Evolutionary conservation across 2,888 invertebrate genomes (phyloP).

Genomic region (Cheilosia vernalis): DNA sequence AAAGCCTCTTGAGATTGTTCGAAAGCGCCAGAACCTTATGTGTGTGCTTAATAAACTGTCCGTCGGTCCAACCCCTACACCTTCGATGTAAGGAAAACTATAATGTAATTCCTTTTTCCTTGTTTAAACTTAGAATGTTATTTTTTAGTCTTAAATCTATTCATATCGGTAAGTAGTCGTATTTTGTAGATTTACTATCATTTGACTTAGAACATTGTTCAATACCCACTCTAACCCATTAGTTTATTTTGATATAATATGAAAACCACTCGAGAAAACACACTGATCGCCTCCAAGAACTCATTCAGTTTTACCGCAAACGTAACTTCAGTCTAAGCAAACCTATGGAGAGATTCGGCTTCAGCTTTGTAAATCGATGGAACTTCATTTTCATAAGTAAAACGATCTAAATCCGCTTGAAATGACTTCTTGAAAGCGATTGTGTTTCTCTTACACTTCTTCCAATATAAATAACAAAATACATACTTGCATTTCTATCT

Average conservation of each 20-base stretch:
- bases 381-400: neutral
- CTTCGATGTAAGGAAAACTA: neutral
- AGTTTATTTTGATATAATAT: constrained; percentile 16
- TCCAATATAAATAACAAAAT: constrained; percentile 17
- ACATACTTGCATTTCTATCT: constrained; percentile 19
- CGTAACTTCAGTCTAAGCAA: neutral
- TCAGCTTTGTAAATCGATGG: constrained; percentile 3
- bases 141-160: constrained; percentile 35
- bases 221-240: neutral
- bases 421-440: constrained; percentile 33
- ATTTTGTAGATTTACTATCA: constrained; percentile 15
- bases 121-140: constrained; percentile 17
- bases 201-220: neutral
- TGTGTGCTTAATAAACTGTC: too few species aligned
- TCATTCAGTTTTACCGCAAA: neutral
- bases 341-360: neutral
- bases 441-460: constrained; percentile 14
- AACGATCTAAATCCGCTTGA: neutral
- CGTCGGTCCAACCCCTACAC: neutral
- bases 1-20: too few species aligned
- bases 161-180: constrained; percentile 48
- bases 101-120: constrained; percentile 15
- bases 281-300: constrained; percentile 27
- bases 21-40: too few species aligned
- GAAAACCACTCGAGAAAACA: neutral